phyloP scores from a whole-genome alignment of 53 echinoderm and acorn worm genomes.

The Stichopus horrens region DNA sequence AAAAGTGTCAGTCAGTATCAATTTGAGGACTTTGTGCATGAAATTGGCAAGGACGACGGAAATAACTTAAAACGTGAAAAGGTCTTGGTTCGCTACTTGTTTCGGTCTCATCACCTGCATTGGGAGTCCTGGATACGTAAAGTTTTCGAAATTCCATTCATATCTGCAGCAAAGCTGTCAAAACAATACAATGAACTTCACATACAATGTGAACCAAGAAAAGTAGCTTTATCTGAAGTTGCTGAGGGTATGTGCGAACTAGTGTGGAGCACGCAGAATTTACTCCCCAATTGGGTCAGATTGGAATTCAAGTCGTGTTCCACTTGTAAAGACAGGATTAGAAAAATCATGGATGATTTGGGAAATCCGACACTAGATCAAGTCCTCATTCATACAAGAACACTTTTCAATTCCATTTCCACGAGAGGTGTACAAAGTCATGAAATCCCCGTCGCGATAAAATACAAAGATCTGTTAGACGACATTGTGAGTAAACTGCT shows the following conservation, averaged over 20 bases:
- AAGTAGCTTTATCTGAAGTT: neutral
- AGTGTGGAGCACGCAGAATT: neutral
- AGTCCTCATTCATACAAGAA: neutral
- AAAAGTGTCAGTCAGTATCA: neutral
- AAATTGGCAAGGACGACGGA: neutral
- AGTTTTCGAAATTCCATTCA: neutral
- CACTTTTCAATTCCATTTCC: neutral
- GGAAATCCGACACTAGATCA: neutral
- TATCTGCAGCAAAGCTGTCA: neutral
- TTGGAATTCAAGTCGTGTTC: neutral
- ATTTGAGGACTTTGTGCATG: neutral
- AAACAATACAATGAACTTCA: neutral
- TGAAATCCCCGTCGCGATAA: neutral
- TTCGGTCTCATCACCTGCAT: slow-evolving; percentile 11
- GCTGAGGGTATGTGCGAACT: neutral
- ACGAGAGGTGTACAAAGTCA: no score
- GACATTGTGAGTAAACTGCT: neutral
- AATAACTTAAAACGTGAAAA: neutral
- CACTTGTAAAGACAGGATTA: no score
- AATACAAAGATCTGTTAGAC: neutral
- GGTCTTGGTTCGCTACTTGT: neutral
- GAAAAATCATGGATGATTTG: neutral
- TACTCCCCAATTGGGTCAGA: neutral
- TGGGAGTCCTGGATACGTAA: neutral
- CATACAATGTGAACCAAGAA: neutral